Evolutionary conservation across 2,888 invertebrate species (phyloP), one percentile per base, ranked within the genome.

Genomic region (Elysia crispata): DNA sequence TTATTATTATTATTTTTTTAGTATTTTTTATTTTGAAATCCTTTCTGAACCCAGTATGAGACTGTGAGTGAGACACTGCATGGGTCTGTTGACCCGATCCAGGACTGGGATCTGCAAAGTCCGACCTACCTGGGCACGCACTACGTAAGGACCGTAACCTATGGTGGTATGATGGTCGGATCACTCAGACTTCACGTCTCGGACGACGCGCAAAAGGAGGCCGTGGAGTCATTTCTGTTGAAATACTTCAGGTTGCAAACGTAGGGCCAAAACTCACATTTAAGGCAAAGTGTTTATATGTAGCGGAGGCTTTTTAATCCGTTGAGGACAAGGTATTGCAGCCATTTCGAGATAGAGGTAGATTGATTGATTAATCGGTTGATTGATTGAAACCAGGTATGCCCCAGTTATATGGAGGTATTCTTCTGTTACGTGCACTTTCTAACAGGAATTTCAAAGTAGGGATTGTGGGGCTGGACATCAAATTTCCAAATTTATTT

Each of bases 51-150:
- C 33, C 70, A 33, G 70, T 80, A 80, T 33, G 70, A 80, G 72
- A 80, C 80, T 1, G 64, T 76, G 64, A 62, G 76, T 3, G 76
- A 80, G 54, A 80, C 80, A 6, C 64, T 80, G 28, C 80, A 80
- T 60, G 80, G 80, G 0, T 72, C 80, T 23, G 70, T 57, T 5
- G 41, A 76, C 25, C 80, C 80, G 60, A 62, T 76, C 72, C 60
- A 62, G 28, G 80, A 76, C 80, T 80, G 80, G 80, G 80, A 80
- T 49, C 70, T 76, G 30, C 72, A 76, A 18, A 76, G 76, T 31
- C 80, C 80, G 30, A 62, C 69, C 50, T 80, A 57, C 33, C 72
- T 80, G 70, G 80, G 80, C 64, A 72, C 80, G 6, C 80, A 80
- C 50, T 80, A 57, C 33, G 80, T 80, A 23, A 41, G 80, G 23